phyloP scores from a whole-genome alignment of 2,113 vertebrate species.

The Aplodontia rufa region DNA sequence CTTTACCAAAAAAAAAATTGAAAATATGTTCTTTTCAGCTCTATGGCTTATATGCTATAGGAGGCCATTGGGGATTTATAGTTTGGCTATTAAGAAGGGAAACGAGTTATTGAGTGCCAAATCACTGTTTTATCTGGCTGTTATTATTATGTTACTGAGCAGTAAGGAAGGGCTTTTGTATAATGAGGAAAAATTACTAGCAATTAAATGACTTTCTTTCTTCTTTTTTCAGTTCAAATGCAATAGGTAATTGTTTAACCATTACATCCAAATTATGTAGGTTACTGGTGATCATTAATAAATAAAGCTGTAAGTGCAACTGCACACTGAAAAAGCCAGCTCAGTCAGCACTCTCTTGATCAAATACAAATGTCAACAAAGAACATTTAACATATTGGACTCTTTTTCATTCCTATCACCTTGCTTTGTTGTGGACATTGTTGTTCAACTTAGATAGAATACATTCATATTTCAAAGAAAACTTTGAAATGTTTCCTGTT shows the following conservation, averaged over 20 bases:
- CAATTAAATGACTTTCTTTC: slow-evolving; percentile 65
- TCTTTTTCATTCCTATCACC: neutral
- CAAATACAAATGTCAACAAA: slow-evolving; percentile 2
- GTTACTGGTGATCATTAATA: slow-evolving; percentile 54
- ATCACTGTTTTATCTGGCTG: slow-evolving; percentile 45
- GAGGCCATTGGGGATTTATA: slow-evolving; percentile 51
- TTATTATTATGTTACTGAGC: slow-evolving; percentile 51
- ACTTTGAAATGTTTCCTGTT: neutral
- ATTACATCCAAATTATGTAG: slow-evolving; percentile 58
- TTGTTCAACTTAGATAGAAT: slow-evolving; percentile 15
- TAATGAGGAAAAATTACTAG: slow-evolving; percentile 65
- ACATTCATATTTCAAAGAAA: slow-evolving; percentile 20
- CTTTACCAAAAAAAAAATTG: neutral
- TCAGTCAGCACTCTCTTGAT: slow-evolving; percentile 39
- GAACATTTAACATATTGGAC: neutral
- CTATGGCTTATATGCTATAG: neutral
- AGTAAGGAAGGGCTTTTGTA: slow-evolving; percentile 35
- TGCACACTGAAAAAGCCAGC: neutral
- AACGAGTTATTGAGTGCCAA: slow-evolving; percentile 30
- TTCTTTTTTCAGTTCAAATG: slow-evolving; percentile 46
- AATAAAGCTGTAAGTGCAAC: slow-evolving; percentile 49
- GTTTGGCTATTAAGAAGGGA: slow-evolving; percentile 58
- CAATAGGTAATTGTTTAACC: slow-evolving; percentile 62
- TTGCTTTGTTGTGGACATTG: neutral
- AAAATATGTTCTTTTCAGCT: slow-evolving; percentile 18